These are phyloP conservation scores for Protonibea diacanthus DNA, from an alignment of 2,797 vertebrate genomes.

Conservation along the genomic window DNA sequence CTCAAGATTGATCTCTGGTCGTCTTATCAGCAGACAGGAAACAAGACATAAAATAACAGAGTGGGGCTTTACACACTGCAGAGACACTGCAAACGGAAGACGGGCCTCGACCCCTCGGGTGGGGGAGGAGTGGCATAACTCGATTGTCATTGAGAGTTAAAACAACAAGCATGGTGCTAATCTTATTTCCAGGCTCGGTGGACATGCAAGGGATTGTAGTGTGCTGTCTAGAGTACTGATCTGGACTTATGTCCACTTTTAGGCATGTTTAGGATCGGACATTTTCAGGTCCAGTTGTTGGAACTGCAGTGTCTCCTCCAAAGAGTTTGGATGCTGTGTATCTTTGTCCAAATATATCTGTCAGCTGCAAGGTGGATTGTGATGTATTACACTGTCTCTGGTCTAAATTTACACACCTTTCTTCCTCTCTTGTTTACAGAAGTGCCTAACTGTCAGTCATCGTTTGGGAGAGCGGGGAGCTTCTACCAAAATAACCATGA, in stretches of 20 bases:
- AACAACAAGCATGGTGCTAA: constrained; percentile 70
- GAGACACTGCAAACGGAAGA: constrained; percentile 48
- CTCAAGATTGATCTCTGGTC: constrained; percentile 48
- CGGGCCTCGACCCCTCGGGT: constrained; percentile 40
- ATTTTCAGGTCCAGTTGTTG: constrained; percentile 37
- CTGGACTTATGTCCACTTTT: constrained; percentile 41
- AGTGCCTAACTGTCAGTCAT: constrained; percentile 98
- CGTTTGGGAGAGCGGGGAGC: constrained; percentile 89
- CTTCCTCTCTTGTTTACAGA: constrained; percentile 84
- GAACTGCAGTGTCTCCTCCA: background rate
- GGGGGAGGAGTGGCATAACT: constrained; percentile 57
- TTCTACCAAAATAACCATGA: constrained; percentile 94
- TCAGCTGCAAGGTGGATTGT: constrained; percentile 53
- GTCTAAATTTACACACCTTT: constrained; percentile 51
- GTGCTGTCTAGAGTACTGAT: constrained; percentile 26
- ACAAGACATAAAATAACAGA: constrained; percentile 16
- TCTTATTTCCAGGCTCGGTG: constrained; percentile 71
- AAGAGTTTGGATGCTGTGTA: constrained; percentile 16
- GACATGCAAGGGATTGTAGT: constrained; percentile 52
- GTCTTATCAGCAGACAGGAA: constrained; percentile 65
- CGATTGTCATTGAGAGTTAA: constrained; percentile 80
- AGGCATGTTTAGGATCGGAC: constrained; percentile 27
- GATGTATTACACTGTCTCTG: constrained; percentile 37
- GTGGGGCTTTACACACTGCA: constrained; percentile 1
- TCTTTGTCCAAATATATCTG: constrained; percentile 49